Evolutionary conservation across 2,113 vertebrate species (phyloP).

Genomic region (Perca schrenkii): DNA sequence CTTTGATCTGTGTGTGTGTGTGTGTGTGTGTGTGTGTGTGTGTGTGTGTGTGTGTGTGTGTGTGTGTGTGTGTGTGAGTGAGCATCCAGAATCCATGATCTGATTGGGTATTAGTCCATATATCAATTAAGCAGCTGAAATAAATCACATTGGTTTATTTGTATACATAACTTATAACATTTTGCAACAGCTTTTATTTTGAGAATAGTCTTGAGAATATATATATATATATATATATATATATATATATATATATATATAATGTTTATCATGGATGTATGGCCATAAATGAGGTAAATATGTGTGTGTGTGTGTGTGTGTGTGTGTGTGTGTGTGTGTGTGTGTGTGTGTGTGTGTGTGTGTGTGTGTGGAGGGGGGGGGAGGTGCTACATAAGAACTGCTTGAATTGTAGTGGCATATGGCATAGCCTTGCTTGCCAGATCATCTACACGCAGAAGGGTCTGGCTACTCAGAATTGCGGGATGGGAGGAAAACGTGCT

Average conservation of each 20-base stretch:
- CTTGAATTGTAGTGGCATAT: constrained; percentile 69
- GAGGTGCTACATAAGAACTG: constrained; percentile 22
- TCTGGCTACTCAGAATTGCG: no score
- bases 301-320: constrained; percentile 7
- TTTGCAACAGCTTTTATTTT: not conserved
- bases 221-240: not conserved
- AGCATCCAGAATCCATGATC: not conserved
- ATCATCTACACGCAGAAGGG: no score
- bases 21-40: constrained; percentile 19
- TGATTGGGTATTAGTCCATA: constrained; percentile 13
- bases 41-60: constrained; percentile 27
- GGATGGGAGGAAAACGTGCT: no score
- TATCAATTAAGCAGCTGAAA: constrained; percentile 13
- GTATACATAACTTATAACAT: not conserved
- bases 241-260: no score
- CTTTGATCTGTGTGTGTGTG: constrained; percentile 40
- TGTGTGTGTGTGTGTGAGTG: not conserved
- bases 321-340: not conserved
- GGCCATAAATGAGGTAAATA: constrained; percentile 12
- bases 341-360: constrained; percentile 1
- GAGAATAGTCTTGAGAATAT: not conserved
- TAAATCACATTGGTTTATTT: constrained; percentile 20
- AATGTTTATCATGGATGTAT: constrained; percentile 19
- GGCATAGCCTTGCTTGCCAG: constrained; percentile 25
- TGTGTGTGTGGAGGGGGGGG: not conserved